phyloP scores from a whole-genome alignment of 2,797 vertebrate genomes.

The Xenentodon cancila region DNA sequence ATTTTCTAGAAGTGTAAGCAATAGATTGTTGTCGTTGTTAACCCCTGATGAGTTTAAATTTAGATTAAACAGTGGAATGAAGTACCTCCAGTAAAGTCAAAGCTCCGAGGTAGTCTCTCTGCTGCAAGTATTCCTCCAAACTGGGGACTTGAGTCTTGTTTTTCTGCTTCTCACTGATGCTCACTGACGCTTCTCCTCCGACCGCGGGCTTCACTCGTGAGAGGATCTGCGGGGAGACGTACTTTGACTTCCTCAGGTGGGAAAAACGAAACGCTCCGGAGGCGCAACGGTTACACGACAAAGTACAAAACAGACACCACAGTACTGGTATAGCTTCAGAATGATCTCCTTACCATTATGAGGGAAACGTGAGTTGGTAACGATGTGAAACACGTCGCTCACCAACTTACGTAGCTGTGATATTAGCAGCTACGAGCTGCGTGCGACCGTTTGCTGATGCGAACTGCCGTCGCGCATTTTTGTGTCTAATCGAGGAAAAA shows the following conservation, averaged over 20 bases:
- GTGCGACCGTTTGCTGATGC: background rate
- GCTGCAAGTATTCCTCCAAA: conserved; percentile 89
- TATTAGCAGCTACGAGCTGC: background rate
- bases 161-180: conserved; percentile 82
- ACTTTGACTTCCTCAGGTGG: background rate
- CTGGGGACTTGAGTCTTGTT: conserved; percentile 88
- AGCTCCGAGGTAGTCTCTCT: conserved; percentile 93
- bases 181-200: conserved; percentile 74
- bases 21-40: too few species aligned
- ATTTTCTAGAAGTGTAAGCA: too few species aligned
- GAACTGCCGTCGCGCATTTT: background rate
- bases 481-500: background rate
- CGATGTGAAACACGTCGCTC: conserved; percentile 24
- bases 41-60: too few species aligned
- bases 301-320: background rate
- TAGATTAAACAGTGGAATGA: background rate
- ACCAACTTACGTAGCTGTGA: conserved; percentile 29
- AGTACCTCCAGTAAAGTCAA: conserved; percentile 92
- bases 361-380: background rate
- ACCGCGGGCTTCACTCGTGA: conserved; percentile 92
- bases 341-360: conserved; percentile 57
- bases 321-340: background rate
- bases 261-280: too few species aligned
- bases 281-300: background rate
- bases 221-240: conserved; percentile 71